Percentiles rank a stretch among this genome's conserved stretches.
These are phyloP conservation scores for Ellobius talpinus DNA, from an alignment of 2,113 vertebrate genomes.

Conservation along the genomic window DNA sequence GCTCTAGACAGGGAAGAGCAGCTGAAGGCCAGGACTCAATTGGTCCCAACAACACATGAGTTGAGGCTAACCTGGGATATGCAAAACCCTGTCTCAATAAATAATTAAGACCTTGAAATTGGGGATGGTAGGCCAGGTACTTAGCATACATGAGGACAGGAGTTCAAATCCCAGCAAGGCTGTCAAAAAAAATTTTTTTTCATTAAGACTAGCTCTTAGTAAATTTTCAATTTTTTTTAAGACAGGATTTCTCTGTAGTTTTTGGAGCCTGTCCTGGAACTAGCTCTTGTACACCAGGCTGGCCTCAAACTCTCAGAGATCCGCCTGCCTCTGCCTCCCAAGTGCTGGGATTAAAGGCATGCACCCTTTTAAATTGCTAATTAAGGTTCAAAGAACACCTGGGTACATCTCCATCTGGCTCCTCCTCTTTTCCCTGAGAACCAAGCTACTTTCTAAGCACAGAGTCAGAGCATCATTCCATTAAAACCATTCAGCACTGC, in stretches of 20 bases:
- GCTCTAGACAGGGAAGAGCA: no score
- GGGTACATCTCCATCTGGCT: not conserved
- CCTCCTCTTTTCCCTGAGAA: conserved; percentile 8
- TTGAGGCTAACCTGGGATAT: not conserved
- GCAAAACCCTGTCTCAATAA: not conserved
- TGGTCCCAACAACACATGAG: no score
- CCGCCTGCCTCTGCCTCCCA: no score
- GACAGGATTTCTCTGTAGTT: no score
- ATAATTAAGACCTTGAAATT: not conserved
- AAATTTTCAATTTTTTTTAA: not conserved
- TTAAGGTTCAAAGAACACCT: not conserved
- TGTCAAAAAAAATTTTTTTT: not conserved
- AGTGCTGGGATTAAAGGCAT: no score
- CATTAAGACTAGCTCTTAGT: not conserved
- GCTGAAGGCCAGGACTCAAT: no score
- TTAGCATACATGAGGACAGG: not conserved
- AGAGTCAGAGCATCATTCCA: not conserved
- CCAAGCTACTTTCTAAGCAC: not conserved
- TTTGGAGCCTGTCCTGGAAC: no score
- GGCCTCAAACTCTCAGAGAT: no score
- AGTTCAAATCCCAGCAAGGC: not conserved
- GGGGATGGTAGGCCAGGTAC: not conserved
- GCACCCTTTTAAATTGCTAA: not conserved
- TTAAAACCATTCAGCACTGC: not conserved
- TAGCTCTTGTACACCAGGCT: no score